Base-by-base conservation (phyloP, 2,113 vertebrate species). In the Sturnira hondurensis region DNA sequence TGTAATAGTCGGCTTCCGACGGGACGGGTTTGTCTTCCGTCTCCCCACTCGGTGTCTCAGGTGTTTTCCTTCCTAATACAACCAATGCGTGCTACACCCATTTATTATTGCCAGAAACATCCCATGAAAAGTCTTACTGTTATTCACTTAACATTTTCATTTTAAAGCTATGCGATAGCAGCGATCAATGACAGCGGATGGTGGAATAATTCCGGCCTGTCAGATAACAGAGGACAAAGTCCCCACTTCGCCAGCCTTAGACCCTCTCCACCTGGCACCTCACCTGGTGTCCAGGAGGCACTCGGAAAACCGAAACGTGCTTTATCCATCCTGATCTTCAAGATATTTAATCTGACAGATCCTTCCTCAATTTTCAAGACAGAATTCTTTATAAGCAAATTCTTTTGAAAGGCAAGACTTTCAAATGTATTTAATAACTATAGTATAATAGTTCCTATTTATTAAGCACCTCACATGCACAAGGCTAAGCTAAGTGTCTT, bases 11-110 rank as follows among this genome's bases (percentile, higher is more conserved):
- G 86, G 26, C 33, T 73, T 47, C 58, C 31, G 67, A 88, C 14
- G 11, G 71, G 67, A 96, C 54, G 47, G 77, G 90, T 94, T 95
- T 89, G 76, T 93, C 89, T 93, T 38, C 58, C 15, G 89, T 89
- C 28, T 93, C 82, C 74, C 94, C 38, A 68, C n/a, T 95, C 47
- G 71, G 56, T 78, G 88, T 92, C 31, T 83, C 45, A 54, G 67
- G 81, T 90, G 45, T 15, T 83, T 95, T 52, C 67, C 33, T 88
- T 82, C 38, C 43, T 28, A 63, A 92, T 93, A 91, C 43, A 68
- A 74, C 38, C 63, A 95, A 89, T 95, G 96, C 95, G 88, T 93
- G 91, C 58, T 78, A 87, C 63, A 92, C 84, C 14, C 38, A 95
- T 92, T 89, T 88, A 93, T 74, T 94, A 93, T 24, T n/a, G 63